These are phyloP conservation scores for Oophaga pumilio DNA, from an alignment of 2,113 vertebrate species.

Conservation along the genomic window DNA sequence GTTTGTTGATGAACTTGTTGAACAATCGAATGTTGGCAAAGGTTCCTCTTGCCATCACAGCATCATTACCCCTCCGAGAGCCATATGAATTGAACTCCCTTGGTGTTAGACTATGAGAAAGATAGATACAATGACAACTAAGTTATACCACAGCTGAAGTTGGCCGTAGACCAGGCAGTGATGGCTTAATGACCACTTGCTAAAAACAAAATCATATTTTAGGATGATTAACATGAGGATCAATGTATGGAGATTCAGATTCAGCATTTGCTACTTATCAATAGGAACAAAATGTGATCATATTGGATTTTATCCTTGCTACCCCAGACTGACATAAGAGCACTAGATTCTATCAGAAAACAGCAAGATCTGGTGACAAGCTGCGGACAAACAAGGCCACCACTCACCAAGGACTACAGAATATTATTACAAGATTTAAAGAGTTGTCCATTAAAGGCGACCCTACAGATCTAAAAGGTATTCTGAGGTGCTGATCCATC, in stretches of 20 bases:
- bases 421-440: not conserved
- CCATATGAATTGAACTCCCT: constrained; percentile 96
- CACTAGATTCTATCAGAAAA: too few species aligned
- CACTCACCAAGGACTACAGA: not conserved
- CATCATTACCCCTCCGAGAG: constrained; percentile 93
- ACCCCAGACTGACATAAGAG: too few species aligned
- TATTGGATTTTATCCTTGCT: too few species aligned
- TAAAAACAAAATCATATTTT: not conserved
- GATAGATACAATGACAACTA: not conserved
- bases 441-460: too few species aligned
- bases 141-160: not conserved
- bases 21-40: constrained; percentile 96
- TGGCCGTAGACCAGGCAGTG: not conserved
- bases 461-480: too few species aligned
- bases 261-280: not conserved
- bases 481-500: too few species aligned
- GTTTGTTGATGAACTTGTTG: constrained; percentile 94
- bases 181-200: not conserved
- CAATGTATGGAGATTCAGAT: too few species aligned
- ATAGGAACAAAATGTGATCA: not conserved
- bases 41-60: constrained; percentile 92
- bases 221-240: not conserved
- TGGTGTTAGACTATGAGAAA: constrained; percentile 77
- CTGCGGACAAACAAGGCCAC: too few species aligned
- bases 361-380: too few species aligned